These are phyloP conservation scores for Balaenoptera acutorostrata DNA, from an alignment of 2,113 vertebrate genomes.

Conservation along the genomic window DNA sequence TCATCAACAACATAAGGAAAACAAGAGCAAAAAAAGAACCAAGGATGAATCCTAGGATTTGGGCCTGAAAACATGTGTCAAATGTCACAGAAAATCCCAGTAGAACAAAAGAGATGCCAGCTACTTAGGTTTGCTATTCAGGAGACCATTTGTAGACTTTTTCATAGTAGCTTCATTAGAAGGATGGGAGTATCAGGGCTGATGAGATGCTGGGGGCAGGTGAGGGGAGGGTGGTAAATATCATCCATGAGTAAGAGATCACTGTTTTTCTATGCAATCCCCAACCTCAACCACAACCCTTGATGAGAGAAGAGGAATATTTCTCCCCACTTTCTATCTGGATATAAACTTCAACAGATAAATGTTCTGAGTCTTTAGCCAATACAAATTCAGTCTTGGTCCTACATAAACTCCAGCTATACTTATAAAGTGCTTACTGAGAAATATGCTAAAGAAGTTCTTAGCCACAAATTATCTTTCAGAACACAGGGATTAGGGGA, in stretches of 20 bases:
- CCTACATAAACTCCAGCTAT: background rate
- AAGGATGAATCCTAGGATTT: background rate
- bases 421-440: background rate
- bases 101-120: background rate
- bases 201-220: background rate
- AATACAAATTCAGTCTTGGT: background rate
- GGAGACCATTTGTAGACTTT: background rate
- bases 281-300: background rate
- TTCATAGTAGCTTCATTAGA: background rate
- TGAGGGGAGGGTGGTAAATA: background rate
- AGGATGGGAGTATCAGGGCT: background rate
- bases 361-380: background rate
- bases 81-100: background rate
- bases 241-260: background rate
- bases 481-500: background rate
- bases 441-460: conserved; percentile 25
- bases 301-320: background rate
- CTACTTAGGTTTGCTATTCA: background rate
- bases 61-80: background rate
- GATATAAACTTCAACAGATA: background rate
- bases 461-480: conserved; percentile 8
- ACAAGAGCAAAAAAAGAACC: background rate
- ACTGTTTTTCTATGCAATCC: background rate
- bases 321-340: background rate
- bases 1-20: background rate